These are phyloP conservation scores for Creontiades dilutus DNA, from an alignment of 2,888 invertebrate species.

Conservation along the genomic window DNA sequence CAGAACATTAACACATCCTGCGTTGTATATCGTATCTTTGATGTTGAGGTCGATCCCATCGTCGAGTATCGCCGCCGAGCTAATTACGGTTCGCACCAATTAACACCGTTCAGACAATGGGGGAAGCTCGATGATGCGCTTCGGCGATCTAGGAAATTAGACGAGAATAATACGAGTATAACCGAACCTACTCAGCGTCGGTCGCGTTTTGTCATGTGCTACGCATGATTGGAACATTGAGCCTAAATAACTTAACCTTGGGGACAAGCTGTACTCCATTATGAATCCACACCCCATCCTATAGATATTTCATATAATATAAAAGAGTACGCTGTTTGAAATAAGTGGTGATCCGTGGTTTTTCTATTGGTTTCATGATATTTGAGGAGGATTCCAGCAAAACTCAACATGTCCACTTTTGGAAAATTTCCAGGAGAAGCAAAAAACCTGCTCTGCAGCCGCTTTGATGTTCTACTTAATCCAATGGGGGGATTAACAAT, in stretches of 20 bases:
- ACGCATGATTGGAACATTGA: not conserved
- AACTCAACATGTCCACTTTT: no score
- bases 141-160: slow-evolving; percentile 22
- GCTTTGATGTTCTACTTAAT: no score
- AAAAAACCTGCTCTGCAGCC: no score
- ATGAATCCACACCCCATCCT: no score
- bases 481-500: no score
- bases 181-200: not conserved
- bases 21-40: not conserved
- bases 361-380: no score
- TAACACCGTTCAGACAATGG: not conserved
- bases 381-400: no score
- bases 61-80: not conserved
- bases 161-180: not conserved
- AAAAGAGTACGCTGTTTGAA: no score
- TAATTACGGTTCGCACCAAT: not conserved
- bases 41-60: not conserved
- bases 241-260: not conserved
- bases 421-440: no score
- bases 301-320: no score
- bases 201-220: not conserved
- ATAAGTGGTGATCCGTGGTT: no score
- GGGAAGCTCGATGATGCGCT: slow-evolving; percentile 19
- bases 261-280: not conserved
- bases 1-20: not conserved